Conservation (phyloP, 2,888 invertebrate species). For the Agonopterix heracliana region DNA sequence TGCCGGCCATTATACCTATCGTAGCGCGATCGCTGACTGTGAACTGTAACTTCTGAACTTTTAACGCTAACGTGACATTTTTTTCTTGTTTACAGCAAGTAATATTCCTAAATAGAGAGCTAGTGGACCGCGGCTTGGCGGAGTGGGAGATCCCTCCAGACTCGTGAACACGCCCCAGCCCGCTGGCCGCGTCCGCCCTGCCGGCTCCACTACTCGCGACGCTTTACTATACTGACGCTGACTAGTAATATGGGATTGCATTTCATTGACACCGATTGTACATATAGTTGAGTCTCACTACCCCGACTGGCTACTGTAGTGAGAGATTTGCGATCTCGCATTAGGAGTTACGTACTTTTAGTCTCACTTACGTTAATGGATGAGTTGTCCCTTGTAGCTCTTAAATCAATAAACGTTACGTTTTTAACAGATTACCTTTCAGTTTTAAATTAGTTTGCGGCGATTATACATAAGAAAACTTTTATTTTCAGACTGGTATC, state of each 20-base stretch:
- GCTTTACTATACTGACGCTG: conserved; percentile 32
- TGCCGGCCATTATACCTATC: no score
- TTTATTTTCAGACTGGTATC: conserved; percentile 18
- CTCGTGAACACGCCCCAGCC: conserved; percentile 43
- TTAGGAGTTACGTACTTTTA: conserved; percentile 26
- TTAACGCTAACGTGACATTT: not conserved
- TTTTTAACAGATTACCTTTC: conserved; percentile 29
- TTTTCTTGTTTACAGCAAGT: conserved; percentile 78
- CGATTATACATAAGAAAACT: conserved; percentile 11
- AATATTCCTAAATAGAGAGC: conserved; percentile 90
- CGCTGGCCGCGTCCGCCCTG: conserved; percentile 2
- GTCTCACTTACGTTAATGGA: conserved; percentile 30
- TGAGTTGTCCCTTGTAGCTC: conserved; percentile 45
- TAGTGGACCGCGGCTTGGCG: conserved; percentile 89
- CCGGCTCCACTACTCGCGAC: conserved; percentile 15
- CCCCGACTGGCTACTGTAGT: conserved; percentile 16
- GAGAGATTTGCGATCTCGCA: conserved; percentile 10
- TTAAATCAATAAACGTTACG: conserved; percentile 50
- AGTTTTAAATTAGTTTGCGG: conserved; percentile 16
- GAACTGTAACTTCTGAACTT: no score
- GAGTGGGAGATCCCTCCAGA: conserved; percentile 79
- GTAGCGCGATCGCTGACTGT: no score
- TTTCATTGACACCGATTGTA: conserved; percentile 50
- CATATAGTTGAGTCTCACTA: conserved; percentile 23
- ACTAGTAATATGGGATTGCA: conserved; percentile 59